phyloP scores from a whole-genome alignment of 2,113 vertebrate genomes.

The Arvicanthis niloticus region DNA sequence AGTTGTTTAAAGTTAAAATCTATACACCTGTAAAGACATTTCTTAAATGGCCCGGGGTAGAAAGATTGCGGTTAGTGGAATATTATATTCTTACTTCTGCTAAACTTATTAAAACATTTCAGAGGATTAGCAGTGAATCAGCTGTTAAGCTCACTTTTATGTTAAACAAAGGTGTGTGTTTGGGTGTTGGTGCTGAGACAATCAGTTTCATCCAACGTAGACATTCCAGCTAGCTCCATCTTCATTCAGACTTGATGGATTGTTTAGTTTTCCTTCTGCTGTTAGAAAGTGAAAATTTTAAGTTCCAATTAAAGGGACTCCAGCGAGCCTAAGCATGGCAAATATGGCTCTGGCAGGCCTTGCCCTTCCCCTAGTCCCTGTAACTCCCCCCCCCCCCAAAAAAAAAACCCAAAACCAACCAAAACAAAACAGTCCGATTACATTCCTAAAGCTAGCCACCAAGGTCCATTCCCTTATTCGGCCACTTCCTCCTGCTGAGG shows the following conservation, averaged over 20 bases:
- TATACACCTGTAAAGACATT: background rate
- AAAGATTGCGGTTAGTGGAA: background rate
- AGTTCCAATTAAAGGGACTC: background rate
- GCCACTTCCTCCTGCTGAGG: background rate
- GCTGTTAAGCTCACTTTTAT: background rate
- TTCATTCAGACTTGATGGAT: constrained; percentile 2
- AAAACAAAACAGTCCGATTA: background rate
- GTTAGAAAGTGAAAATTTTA: background rate
- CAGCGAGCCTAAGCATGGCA: background rate
- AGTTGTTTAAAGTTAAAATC: constrained; percentile 36
- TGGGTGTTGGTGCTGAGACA: background rate
- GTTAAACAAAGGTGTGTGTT: background rate
- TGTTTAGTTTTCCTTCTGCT: background rate
- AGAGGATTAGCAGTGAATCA: background rate
- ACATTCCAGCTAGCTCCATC: background rate
- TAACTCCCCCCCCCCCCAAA: no score
- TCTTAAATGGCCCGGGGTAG: background rate
- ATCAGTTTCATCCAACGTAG: background rate
- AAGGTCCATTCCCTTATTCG: no score
- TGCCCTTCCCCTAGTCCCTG: background rate
- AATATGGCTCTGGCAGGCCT: background rate
- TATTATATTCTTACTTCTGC: constrained; percentile 3
- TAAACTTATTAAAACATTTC: constrained; percentile 4
- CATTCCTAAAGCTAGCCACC: background rate
- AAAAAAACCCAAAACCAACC: no score